phyloP scores from a whole-genome alignment of 2,113 vertebrate species.

The Callipepla squamata region DNA sequence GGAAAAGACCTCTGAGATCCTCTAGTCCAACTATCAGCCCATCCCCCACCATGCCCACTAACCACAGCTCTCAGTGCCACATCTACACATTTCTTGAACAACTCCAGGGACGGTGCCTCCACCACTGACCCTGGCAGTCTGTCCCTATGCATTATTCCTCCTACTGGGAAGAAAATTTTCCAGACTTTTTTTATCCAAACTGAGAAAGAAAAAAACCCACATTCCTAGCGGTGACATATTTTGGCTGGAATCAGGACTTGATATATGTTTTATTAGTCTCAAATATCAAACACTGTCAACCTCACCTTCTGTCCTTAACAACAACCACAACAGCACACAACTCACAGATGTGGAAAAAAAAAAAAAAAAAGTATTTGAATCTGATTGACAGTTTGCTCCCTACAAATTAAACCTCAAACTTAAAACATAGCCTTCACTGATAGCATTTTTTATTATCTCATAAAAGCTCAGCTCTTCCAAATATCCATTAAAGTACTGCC shows the following conservation, averaged over 20 bases:
- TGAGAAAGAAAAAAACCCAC: too few species aligned
- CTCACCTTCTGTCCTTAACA: neutral
- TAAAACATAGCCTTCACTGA: neutral
- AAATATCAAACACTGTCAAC: neutral
- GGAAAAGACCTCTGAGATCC: too few species aligned
- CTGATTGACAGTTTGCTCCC: neutral
- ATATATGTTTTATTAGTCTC: neutral
- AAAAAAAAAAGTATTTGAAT: neutral
- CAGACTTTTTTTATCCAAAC: too few species aligned
- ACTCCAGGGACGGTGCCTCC: too few species aligned
- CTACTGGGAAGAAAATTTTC: too few species aligned
- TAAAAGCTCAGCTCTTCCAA: neutral
- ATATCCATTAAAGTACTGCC: rapidly evolving
- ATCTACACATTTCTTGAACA: too few species aligned
- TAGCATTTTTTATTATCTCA: neutral
- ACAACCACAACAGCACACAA: neutral
- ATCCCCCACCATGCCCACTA: too few species aligned
- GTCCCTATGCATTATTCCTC: too few species aligned
- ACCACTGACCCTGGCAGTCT: too few species aligned
- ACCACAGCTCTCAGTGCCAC: too few species aligned
- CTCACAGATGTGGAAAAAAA: neutral
- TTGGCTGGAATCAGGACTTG: neutral
- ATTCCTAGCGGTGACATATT: neutral
- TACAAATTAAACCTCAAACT: neutral
- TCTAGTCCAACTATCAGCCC: too few species aligned